Evolutionary conservation across 1,140 invertebrate species (phyloP).

Genomic region (Sitobion miscanthi): DNA sequence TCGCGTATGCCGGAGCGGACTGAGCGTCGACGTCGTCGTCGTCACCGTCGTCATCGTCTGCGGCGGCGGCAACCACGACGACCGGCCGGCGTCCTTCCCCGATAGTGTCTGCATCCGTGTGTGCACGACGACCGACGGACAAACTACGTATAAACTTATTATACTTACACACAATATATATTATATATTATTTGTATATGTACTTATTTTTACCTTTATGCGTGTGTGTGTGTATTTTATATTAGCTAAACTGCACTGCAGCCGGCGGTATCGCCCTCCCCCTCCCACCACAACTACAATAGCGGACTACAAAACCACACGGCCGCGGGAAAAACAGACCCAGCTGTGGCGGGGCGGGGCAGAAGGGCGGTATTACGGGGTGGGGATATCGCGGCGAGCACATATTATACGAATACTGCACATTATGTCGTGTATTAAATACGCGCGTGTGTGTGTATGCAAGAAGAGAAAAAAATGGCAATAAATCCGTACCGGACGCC

Average conservation of each 20-base stretch:
- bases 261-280: not conserved
- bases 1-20: not conserved
- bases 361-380: not conserved
- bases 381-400: not conserved
- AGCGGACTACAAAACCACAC: not conserved
- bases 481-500: constrained; percentile 12
- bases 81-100: constrained; percentile 1
- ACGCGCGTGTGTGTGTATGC: not conserved
- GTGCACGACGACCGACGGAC: not conserved
- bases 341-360: not conserved
- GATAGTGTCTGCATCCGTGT: not conserved
- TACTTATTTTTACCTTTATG: constrained; percentile 16
- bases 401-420: not conserved
- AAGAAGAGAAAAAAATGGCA: constrained; percentile 21
- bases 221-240: not conserved
- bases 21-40: not conserved
- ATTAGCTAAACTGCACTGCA: constrained; percentile 1
- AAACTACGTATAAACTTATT: not conserved
- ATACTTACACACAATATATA: not conserved
- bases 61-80: not conserved
- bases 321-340: not conserved
- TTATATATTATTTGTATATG: not conserved
- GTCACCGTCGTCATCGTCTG: not conserved
- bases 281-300: not conserved
- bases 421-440: not conserved